Base-by-base conservation (phyloP, 2,888 invertebrate genomes). In the Doris montereyensis region DNA sequence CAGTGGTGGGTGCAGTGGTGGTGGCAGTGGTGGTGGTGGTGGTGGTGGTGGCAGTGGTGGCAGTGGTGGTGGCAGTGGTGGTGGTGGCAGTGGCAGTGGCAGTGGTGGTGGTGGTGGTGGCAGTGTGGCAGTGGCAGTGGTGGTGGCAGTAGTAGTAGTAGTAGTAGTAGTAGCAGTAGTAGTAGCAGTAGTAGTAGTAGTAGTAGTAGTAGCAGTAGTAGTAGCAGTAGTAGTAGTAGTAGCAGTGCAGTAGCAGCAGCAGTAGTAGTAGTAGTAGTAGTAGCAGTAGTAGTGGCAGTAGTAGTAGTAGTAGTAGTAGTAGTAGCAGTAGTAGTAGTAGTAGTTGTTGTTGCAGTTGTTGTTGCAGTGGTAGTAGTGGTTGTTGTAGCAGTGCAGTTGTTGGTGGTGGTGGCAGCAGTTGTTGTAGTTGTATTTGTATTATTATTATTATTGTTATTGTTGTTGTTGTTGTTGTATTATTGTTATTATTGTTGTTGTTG, bases 1-100 rank as follows among this genome's bases (percentile, higher is more conserved):
- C 76, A 68, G n/a, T 35, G 34, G 62, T 60, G 72, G 24, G 28
- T 62, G 2, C 67, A 67, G 2, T 76, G 76, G 0, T 34, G 76
- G 1, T 76, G 65, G 1, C 34, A 67, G 1, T 62, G 76, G 34
- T 76, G 76, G 34, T 62, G 76, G 34, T 65, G 65, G 58, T 62
- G 65, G 34, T 76, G 75, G 17, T 76, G 76, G 60, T 58, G 70
- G 34, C 60, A 57, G 34, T 77, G 58, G 60, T 58, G 60, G 32
- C 58, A 72, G 60, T 72, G 77, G 58, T 77, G 71, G 4, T 77
- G 77, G 32, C 72, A 71, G 58, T 71, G 71, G 58, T 77, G 77
- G 32, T 77, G 77, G 58, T 77, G 77, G 32, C 32, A 58, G 60
- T 77, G 77, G 72, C 58, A 71, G 30, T 28, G 57, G 21, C 60